Base-by-base conservation (phyloP, 2,888 invertebrate species). In the Malacosoma neustria region DNA sequence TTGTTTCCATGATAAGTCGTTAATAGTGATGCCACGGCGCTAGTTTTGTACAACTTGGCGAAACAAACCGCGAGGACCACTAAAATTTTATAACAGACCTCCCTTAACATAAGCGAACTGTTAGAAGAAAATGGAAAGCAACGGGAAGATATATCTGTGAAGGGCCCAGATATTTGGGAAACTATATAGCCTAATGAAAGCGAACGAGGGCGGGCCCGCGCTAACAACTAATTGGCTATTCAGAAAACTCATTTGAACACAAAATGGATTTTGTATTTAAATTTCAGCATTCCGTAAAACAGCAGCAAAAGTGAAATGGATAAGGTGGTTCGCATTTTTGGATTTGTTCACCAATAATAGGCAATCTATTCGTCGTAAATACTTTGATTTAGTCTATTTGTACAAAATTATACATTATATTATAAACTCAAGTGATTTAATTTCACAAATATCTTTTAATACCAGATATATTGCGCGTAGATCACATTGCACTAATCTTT, bases 221-320 rank as follows among this genome's bases (percentile, higher is more conserved):
- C 84, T 85, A 85, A 85, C 85, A 84, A 84, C 85, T 85, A 85
- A 85, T 85, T 85, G 85, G 74, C 84, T 79, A 85, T 84, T 81
- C 82, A 73, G 69, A 80, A 85, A 85, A 85, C 85, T 85, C 85
- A 84, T 85, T 85, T 84, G 73, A 80, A 85, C 84, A 79, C 80
- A 82, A 82, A 85, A 85, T 84, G 85, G 85, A 73, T 85, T 85
- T 68, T 72, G 80, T 85, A 85, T 85, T 85, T 82, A 85, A 85
- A 85, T 85, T 85, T 79, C 66, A 75, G 72, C 74, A 77, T 81
- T 81, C 74, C 65, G 69, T 84, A 73, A 77, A 82, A 84, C 75
- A 80, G 79, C 72, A 72, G 64, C 65, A 68, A 71, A 79, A 77
- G 79, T 81, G 76, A 74, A 74, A 72, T 65, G 71, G 74, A 72